Conservation (phyloP, 2,113 vertebrate genomes). For the Casuarius casuarius region DNA sequence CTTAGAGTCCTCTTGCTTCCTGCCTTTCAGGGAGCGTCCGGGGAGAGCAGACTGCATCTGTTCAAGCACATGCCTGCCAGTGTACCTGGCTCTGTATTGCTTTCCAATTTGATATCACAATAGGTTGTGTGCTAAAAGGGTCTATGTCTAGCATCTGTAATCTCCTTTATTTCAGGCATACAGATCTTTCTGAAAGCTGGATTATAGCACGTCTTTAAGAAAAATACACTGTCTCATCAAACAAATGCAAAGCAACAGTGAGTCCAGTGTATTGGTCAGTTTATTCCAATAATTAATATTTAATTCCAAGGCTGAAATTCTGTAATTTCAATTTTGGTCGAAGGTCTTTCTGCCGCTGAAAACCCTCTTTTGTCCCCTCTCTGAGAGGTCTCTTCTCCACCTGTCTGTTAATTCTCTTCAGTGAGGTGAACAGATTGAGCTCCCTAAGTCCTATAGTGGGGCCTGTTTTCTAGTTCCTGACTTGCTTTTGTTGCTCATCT, state of each 20-base stretch:
- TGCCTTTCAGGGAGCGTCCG: neutral
- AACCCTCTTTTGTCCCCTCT: neutral
- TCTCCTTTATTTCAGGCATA: neutral
- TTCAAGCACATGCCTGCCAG: neutral
- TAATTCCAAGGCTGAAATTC: neutral
- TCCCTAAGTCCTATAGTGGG: neutral
- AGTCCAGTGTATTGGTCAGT: neutral
- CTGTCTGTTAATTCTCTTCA: neutral
- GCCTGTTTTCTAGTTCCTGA: neutral
- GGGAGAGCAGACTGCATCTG: neutral
- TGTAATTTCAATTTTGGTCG: neutral
- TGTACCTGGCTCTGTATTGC: neutral
- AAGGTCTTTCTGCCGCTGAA: neutral
- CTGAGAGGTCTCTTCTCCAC: neutral
- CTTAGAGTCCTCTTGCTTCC: neutral
- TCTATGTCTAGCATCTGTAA: neutral
- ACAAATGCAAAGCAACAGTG: neutral
- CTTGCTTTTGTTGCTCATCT: slow-evolving; percentile 11
- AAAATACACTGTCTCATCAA: neutral
- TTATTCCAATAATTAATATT: neutral
- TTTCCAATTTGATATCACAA: neutral
- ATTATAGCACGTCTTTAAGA: neutral
- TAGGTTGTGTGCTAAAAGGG: neutral
- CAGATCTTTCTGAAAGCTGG: neutral
- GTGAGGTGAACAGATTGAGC: neutral